These are phyloP conservation scores for Agrilus planipennis DNA, from an alignment of 1,140 invertebrate species.

Conservation along the genomic window DNA sequence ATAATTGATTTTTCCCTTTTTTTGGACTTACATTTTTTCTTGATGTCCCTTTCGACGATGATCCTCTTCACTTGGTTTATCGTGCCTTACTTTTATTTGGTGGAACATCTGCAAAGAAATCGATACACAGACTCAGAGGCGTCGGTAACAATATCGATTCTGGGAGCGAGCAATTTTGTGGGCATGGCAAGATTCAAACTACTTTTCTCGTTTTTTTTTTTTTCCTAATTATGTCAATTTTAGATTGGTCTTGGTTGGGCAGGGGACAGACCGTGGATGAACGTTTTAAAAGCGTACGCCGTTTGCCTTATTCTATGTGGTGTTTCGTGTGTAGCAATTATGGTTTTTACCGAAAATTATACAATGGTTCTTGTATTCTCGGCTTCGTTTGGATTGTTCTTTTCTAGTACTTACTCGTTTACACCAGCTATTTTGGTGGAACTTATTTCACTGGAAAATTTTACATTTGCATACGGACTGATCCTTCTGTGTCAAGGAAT, in stretches of 20 bases:
- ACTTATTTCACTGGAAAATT: slow-evolving; percentile 62
- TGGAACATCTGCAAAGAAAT: slow-evolving; percentile 53
- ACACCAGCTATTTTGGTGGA: slow-evolving; percentile 78
- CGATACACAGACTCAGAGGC: slow-evolving; percentile 56
- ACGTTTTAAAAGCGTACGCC: slow-evolving; percentile 69
- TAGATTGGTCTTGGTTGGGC: slow-evolving; percentile 78
- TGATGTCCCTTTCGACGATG: slow-evolving; percentile 72
- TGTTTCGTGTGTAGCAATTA: slow-evolving; percentile 55
- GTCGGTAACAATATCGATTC: slow-evolving; percentile 64
- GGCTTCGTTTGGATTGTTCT: slow-evolving; percentile 67
- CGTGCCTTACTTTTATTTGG: slow-evolving; percentile 80
- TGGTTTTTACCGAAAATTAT: slow-evolving; percentile 51
- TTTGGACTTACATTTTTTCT: slow-evolving; percentile 62
- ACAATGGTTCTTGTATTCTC: slow-evolving; percentile 43
- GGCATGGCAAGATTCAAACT: slow-evolving; percentile 58
- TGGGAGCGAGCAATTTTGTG: slow-evolving; percentile 79
- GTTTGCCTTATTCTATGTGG: slow-evolving; percentile 66
- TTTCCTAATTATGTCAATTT: slow-evolving; percentile 7
- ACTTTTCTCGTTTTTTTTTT: slow-evolving; percentile 15
- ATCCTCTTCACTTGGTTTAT: slow-evolving; percentile 83
- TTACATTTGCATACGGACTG: slow-evolving; percentile 82
- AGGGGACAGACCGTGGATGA: slow-evolving; percentile 78
- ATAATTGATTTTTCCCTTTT: slow-evolving; percentile 75
- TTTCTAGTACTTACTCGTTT: slow-evolving; percentile 78
- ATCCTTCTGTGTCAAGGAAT: slow-evolving; percentile 75